Conservation (phyloP, 2,888 invertebrate genomes). For the Agriopis marginaria region DNA sequence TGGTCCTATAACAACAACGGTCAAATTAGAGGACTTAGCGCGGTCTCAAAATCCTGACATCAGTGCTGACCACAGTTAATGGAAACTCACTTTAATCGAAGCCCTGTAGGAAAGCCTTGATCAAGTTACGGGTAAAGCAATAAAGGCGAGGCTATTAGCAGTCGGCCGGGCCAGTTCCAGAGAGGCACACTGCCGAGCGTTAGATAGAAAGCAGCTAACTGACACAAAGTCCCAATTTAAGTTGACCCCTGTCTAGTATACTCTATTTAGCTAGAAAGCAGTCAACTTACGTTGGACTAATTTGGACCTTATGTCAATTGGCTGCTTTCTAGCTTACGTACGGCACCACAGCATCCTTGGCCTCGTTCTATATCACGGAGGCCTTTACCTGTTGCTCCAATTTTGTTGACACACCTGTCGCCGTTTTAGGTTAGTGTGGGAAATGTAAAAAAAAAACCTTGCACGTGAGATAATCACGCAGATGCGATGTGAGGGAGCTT, state of each 20-base stretch:
- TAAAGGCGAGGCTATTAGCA: constrained; percentile 36
- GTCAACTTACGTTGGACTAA: too few species aligned
- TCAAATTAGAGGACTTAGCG: too few species aligned
- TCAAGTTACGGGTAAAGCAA: constrained; percentile 25
- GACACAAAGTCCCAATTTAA: too few species aligned
- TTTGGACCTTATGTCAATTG: too few species aligned
- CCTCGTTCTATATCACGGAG: constrained; percentile 62
- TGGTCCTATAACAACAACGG: too few species aligned
- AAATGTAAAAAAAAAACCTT: constrained; percentile 39
- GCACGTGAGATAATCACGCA: constrained; percentile 22
- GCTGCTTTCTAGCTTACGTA: too few species aligned
- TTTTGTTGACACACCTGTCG: constrained; percentile 58
- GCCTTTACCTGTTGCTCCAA: constrained; percentile 65
- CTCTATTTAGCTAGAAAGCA: too few species aligned
- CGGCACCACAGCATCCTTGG: constrained; percentile 57
- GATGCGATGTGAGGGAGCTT: constrained; percentile 6
- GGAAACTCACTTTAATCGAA: neutral
- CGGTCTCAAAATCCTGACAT: too few species aligned
- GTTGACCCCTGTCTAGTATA: too few species aligned
- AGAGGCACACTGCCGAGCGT: neutral
- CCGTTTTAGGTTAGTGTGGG: constrained; percentile 37
- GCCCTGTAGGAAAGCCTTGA: neutral
- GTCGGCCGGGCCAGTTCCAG: constrained; percentile 35
- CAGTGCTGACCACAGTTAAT: too few species aligned
- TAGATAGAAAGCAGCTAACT: too few species aligned